Evolutionary conservation across 2,113 vertebrate species (phyloP).

Genomic region (Phaethon lepturus): DNA sequence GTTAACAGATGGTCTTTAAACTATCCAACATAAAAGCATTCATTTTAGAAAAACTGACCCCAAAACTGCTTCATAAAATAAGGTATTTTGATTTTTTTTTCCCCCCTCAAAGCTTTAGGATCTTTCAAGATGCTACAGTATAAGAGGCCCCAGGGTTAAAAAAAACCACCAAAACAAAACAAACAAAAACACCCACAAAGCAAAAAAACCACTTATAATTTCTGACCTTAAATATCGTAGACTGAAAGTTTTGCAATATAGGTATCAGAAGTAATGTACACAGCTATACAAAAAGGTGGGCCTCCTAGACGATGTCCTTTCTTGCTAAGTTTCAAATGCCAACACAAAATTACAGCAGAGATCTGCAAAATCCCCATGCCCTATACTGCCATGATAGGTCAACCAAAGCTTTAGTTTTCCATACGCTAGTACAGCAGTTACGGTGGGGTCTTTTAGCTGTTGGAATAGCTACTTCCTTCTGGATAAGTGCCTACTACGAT

Average conservation of each 20-base stretch:
- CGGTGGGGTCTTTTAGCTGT: neutral
- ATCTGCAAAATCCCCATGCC: neutral
- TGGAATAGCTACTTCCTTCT: neutral
- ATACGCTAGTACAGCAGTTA: neutral
- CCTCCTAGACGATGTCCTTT: constrained; percentile 26
- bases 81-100: constrained; percentile 68
- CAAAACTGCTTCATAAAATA: constrained; percentile 81
- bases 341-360: constrained; percentile 29
- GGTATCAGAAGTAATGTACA: constrained; percentile 66
- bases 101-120: constrained; percentile 62
- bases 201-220: neutral
- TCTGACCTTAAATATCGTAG: constrained; percentile 75
- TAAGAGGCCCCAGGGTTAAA: constrained; percentile 57
- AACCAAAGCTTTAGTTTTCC: neutral
- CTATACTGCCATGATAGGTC: neutral
- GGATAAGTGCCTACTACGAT: neutral
- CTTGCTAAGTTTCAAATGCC: constrained; percentile 35
- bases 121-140: constrained; percentile 67
- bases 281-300: neutral
- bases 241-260: constrained; percentile 65
- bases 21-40: constrained; percentile 81
- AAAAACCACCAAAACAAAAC: neutral
- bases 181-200: no score
- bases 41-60: constrained; percentile 76
- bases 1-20: constrained; percentile 84